Evolutionary conservation across 2,888 invertebrate species (phyloP), one percentile per base, ranked within the genome.

Genomic region (Aricia artaxerxes): DNA sequence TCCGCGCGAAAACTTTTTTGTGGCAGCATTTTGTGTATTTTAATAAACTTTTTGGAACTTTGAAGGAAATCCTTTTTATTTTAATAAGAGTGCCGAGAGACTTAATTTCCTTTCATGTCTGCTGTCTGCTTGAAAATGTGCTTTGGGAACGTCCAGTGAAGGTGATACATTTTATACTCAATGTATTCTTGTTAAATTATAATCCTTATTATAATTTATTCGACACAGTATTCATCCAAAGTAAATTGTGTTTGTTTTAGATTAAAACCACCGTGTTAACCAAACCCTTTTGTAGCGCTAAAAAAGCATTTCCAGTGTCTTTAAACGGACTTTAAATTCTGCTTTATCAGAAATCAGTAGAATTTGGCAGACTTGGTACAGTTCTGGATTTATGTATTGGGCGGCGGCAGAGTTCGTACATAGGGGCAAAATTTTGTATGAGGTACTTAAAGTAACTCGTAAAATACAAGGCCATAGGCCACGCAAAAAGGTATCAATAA

Each of bases 101-200:
- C 5, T 69, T 64, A 11, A 31, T 69, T 69, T 69, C 35, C 35
- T 69, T 69, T 69, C 31, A 64, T 69, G 69, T 69, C 69, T 64
- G 31, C 64, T 64, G 64, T 64, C 64, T 69, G 35, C 69, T 38
- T 35, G 11, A 69, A 38, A 69, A 31, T 64, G 31, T 64, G 64
- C 11, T 4, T 64, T 64, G 31, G 31, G 64, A 64, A 24, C 11
- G 31, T 64, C 31, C 31, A 31, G 11, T 64, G 31, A 13, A 11
- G 11, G 11, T 64, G 31, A 13, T 35, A 64, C 11, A 31, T 64
- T 64, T 64, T 49, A 49, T 9, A 49, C 9, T 49, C 2, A 31
- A 11, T 35, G 9, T 11, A 24, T 24, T 61, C 24, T 61, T 49
- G 9, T 49, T 24, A 24, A 24, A 24, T 24, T 49, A 49, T 9